Percentiles rank a stretch among this genome's conserved stretches.
These are phyloP conservation scores for Charadrius vociferus DNA, from an alignment of 2,113 vertebrate genomes.

Conservation along the genomic window DNA sequence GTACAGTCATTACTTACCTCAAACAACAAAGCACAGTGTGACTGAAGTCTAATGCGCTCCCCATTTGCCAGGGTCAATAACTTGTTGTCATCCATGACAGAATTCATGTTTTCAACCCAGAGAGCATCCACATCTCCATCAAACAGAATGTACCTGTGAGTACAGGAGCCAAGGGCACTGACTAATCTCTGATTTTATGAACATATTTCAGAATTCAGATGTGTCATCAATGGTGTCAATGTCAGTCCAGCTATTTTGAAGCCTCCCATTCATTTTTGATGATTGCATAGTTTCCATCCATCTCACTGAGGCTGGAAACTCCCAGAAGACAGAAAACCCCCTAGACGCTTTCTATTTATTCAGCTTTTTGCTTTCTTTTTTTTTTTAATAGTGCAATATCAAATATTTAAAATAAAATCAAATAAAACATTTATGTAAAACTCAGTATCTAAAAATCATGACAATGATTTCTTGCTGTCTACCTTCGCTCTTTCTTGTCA, in stretches of 20 bases:
- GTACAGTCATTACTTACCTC: constrained; percentile 73
- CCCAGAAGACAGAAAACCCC: neutral
- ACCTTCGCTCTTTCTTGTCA: constrained; percentile 93
- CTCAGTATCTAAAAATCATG: neutral
- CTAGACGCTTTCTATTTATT: neutral
- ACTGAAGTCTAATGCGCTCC: constrained; percentile 91
- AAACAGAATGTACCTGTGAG: constrained; percentile 91
- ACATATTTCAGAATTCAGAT: neutral
- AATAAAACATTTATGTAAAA: neutral
- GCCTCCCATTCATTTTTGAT: neutral
- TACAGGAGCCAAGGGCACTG: neutral
- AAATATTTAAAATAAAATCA: neutral
- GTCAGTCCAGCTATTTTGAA: neutral
- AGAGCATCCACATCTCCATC: constrained; percentile 96
- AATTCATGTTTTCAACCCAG: constrained; percentile 99
- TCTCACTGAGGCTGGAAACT: neutral
- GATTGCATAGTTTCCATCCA: neutral
- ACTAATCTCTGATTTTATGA: neutral
- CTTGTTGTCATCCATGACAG: constrained; percentile 98
- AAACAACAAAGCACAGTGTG: constrained; percentile 92
- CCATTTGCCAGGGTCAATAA: constrained; percentile 94
- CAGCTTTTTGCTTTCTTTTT: neutral
- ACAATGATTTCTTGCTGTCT: neutral
- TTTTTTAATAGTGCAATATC: neutral
- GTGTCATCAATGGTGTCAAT: neutral